Evolutionary conservation across 1,140 invertebrate genomes (phyloP), one percentile per base, ranked within the genome.

Genomic region (Microplitis mediator): DNA sequence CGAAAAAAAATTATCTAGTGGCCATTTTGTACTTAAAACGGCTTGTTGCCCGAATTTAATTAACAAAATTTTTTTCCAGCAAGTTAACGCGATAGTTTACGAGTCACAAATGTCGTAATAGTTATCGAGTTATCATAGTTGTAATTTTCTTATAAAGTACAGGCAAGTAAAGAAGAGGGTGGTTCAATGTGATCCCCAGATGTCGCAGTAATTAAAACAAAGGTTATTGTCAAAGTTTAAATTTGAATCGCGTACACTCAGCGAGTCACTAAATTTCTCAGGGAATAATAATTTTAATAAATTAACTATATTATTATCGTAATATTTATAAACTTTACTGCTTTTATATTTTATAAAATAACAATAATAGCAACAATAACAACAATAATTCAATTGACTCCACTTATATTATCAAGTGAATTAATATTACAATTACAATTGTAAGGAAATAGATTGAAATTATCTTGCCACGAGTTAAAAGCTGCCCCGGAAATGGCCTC

Each of bases 161-260:
- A 76, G 54, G 69, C 54, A 58, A 54, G 79, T 64, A 79, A 73
- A 74, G 69, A 73, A 73, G 71, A 76, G 74, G 76, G 76, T 77
- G 79, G 81, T 80, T 79, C 82, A 74, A 76, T 79, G 80, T 78
- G 84, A 81, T 78, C 79, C 72, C 81, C 86, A 87, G 86, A 86
- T 87, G 85, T 86, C 80, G 84, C 81, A 75, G 81, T 84, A 86
- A 87, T 87, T 87, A 87, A 87, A 87, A 85, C 76, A 72, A 69
- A 71, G 85, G 79, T 82, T 84, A 86, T 86, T 81, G 78, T 82
- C 79, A 69, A 87, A 87, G 81, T 87, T 86, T 69, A 8, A 76
- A 69, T 68, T 70, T 69, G 73, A 72, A 66, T 74, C 23, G 61
- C 54, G 71, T 73, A 74, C 31, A 31, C 23, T 52, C 52, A 3